phyloP scores from a whole-genome alignment of 2,113 vertebrate genomes.

The Pantherophis guttatus region DNA sequence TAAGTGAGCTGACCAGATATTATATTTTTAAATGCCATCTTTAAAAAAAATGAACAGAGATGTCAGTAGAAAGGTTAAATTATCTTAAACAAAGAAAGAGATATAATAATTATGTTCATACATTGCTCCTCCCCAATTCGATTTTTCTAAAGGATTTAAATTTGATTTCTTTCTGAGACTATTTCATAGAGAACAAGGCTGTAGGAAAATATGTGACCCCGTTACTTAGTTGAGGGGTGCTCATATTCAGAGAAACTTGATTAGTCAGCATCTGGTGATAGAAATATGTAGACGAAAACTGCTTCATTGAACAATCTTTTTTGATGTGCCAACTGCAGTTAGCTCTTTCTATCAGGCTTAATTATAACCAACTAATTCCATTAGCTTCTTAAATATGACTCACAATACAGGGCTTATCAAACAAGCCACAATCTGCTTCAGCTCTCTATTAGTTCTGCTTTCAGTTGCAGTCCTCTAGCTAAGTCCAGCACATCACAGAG shows the following conservation, averaged over 20 bases:
- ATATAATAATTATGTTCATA: neutral
- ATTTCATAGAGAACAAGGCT: slow-evolving; percentile 18
- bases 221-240: slow-evolving; percentile 15
- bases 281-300: slow-evolving; percentile 35
- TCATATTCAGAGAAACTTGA: slow-evolving; percentile 20
- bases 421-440: slow-evolving; percentile 38
- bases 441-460: slow-evolving; percentile 49
- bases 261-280: slow-evolving; percentile 38
- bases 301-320: slow-evolving; percentile 33
- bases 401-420: slow-evolving; percentile 56
- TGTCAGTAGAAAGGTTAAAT: neutral
- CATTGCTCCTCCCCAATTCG: neutral
- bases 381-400: slow-evolving; percentile 69
- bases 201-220: slow-evolving; percentile 26
- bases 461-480: slow-evolving; percentile 44
- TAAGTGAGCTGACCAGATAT: neutral
- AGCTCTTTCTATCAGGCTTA: slow-evolving; percentile 53
- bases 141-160: slow-evolving; percentile 39
- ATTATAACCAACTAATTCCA: slow-evolving; percentile 68
- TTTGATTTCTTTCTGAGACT: slow-evolving; percentile 14
- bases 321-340: slow-evolving; percentile 52
- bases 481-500: slow-evolving; percentile 47
- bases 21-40: neutral
- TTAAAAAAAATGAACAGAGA: neutral
- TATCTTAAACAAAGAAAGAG: neutral